These are phyloP conservation scores for Sminthurides aquaticus DNA, from an alignment of 2,888 invertebrate species.

Conservation along the genomic window DNA sequence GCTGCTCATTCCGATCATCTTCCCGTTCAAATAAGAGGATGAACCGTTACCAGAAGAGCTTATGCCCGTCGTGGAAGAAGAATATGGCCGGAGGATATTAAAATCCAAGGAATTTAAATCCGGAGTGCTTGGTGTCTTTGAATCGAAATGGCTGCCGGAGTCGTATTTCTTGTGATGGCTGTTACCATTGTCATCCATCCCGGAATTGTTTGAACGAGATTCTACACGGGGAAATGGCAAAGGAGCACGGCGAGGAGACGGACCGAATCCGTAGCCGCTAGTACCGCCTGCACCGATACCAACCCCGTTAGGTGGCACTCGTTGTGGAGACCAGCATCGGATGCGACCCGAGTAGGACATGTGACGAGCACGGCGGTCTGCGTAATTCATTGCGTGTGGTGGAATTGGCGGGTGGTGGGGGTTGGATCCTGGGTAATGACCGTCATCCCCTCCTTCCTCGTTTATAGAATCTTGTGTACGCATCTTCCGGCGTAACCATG, in stretches of 20 bases:
- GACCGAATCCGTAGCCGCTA: slow-evolving; percentile 19
- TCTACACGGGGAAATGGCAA: slow-evolving; percentile 24
- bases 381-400: slow-evolving; percentile 5
- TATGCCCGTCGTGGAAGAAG: background rate
- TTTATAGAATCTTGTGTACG: slow-evolving; percentile 36
- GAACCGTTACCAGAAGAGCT: background rate
- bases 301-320: slow-evolving; percentile 11
- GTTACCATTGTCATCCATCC: too few species aligned
- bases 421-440: slow-evolving; percentile 1
- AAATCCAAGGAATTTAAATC: slow-evolving; percentile 19
- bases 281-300: slow-evolving; percentile 6
- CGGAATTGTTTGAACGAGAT: too few species aligned
- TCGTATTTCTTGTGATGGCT: background rate
- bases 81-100: slow-evolving; percentile 10
- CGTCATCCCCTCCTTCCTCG: slow-evolving; percentile 28
- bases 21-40: background rate
- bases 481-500: slow-evolving; percentile 39
- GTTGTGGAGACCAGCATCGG: slow-evolving; percentile 37
- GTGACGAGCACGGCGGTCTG: slow-evolving; percentile 34
- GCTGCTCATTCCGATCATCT: slow-evolving; percentile 13
- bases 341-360: slow-evolving; percentile 41
- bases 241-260: slow-evolving; percentile 27
- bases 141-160: slow-evolving; percentile 1
- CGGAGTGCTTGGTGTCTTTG: slow-evolving; percentile 5
- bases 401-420: background rate